These are phyloP conservation scores for Timema cristinae DNA, from an alignment of 2,888 invertebrate species.

Conservation along the genomic window DNA sequence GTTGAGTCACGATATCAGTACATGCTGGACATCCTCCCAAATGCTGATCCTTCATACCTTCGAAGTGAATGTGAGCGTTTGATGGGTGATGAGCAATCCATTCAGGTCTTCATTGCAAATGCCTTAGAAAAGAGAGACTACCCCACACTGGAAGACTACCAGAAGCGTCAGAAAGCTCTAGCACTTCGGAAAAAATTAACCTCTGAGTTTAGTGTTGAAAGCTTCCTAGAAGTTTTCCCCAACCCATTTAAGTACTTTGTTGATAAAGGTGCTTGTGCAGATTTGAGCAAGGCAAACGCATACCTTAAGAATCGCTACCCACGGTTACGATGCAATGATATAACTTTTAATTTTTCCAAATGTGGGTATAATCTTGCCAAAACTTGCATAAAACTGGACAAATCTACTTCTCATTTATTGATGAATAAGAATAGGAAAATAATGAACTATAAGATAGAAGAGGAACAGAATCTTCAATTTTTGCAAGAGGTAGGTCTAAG, in stretches of 20 bases:
- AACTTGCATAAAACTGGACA: constrained; percentile 19
- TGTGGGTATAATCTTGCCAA: constrained; percentile 16
- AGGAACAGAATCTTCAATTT: not conserved
- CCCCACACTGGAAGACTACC: constrained; percentile 28
- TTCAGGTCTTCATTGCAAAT: constrained; percentile 36
- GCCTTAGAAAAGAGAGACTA: constrained; percentile 37
- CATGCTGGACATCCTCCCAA: constrained; percentile 35
- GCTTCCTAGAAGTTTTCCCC: constrained; percentile 47
- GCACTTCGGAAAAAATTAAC: constrained; percentile 47
- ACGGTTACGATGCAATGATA: not conserved
- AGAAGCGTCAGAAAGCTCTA: constrained; percentile 26
- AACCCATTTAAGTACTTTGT: constrained; percentile 44
- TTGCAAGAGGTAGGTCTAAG: not conserved
- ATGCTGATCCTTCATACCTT: constrained; percentile 41
- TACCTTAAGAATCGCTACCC: constrained; percentile 20
- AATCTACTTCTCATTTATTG: not conserved
- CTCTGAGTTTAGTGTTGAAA: constrained; percentile 44
- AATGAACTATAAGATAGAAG: not conserved
- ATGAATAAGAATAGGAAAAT: not conserved
- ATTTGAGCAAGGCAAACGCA: not conserved
- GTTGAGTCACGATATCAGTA: constrained; percentile 8
- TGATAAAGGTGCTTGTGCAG: constrained; percentile 22
- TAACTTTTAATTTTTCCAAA: not conserved
- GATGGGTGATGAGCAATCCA: constrained; percentile 29
- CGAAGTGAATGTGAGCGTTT: constrained; percentile 30